Evolutionary conservation across 2,797 vertebrate genomes (phyloP), one percentile per base, ranked within the genome.

Genomic region (Tapera naevia): DNA sequence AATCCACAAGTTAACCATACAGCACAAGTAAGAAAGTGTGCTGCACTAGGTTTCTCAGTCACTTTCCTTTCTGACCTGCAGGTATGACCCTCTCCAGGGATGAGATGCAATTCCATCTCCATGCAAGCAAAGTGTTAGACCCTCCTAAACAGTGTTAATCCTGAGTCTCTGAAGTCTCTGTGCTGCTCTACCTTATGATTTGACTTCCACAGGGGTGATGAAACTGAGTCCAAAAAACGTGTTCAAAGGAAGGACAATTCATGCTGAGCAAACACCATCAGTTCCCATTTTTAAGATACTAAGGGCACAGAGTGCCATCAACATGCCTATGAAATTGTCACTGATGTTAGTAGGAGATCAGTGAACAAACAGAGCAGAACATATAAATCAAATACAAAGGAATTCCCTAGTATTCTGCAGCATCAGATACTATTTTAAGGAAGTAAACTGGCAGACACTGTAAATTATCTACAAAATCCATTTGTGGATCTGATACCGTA

Each of bases 51-150:
- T 35, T 72, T 51, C 39, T 65, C 72, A 66, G 28, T 48, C 86
- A 41, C 75, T 96, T 64, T 64, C 51, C 67, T 35, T 60, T 61
- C 90, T 72, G 84, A 89, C 54, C 82, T 78, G 80, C 83, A 89
- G 67, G 57, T 19, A 73, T 43, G 71, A 51, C 45, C 30, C 72
- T 88, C 91, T 84, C 80, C 80, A 64, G 53, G 64, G 61, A 73
- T 35, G 71, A 79, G 64, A 72, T 19, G 64, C 57, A 66, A 33
- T 86, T 83, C 94, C 35, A 33, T 30, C 76, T 80, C 78, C 58
- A 25, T 3, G 71, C 56, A 60, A 84, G 56, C 24, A 48, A 19
- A 37, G 54, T 8, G 13, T 53, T 33, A 28, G 39, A 43, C 71
- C 91, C 61, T 83, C 76, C 54, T 86, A 41, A 84, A 35, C 16